Evolutionary conservation across 2,797 vertebrate species (phyloP).

Genomic region (Danionella dracula): DNA sequence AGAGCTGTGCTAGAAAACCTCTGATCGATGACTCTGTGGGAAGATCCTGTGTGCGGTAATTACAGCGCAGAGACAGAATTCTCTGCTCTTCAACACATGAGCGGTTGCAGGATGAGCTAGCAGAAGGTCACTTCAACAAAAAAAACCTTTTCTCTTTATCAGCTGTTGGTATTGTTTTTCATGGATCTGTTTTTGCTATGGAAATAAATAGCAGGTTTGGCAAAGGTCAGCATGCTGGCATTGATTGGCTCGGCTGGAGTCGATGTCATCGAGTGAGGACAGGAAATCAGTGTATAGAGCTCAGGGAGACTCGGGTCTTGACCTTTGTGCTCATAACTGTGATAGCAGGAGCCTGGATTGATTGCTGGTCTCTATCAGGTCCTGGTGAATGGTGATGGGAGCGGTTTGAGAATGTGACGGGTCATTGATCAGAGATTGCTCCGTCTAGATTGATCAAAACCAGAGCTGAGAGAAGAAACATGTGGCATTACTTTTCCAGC

Average conservation of each 20-base stretch:
- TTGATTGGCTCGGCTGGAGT: slow-evolving; percentile 44
- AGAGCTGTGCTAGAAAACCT: background rate
- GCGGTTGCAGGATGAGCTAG: too few species aligned
- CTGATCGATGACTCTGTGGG: slow-evolving; percentile 28
- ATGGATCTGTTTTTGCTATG: slow-evolving; percentile 44
- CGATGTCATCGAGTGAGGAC: slow-evolving; percentile 22
- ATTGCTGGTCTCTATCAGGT: slow-evolving; percentile 13
- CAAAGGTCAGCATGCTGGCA: slow-evolving; percentile 62
- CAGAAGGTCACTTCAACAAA: slow-evolving; percentile 36
- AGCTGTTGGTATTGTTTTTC: slow-evolving; percentile 31
- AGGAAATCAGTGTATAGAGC: slow-evolving; percentile 18
- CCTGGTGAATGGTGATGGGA: slow-evolving; percentile 11
- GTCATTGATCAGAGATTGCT: background rate
- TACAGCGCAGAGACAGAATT: slow-evolving; percentile 23
- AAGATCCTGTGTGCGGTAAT: slow-evolving; percentile 32
- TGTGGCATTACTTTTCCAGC: too few species aligned
- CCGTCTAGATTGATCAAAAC: background rate
- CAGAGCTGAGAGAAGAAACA: background rate
- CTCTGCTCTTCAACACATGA: background rate
- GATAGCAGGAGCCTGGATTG: slow-evolving; percentile 24
- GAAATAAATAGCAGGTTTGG: slow-evolving; percentile 46
- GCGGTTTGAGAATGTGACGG: background rate
- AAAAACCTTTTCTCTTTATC: slow-evolving; percentile 17
- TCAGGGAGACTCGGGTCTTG: slow-evolving; percentile 21
- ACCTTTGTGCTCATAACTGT: slow-evolving; percentile 21